Evolutionary conservation across 2,888 invertebrate genomes (phyloP), one percentile per base, ranked within the genome.

Genomic region (Aphodius sticticus): DNA sequence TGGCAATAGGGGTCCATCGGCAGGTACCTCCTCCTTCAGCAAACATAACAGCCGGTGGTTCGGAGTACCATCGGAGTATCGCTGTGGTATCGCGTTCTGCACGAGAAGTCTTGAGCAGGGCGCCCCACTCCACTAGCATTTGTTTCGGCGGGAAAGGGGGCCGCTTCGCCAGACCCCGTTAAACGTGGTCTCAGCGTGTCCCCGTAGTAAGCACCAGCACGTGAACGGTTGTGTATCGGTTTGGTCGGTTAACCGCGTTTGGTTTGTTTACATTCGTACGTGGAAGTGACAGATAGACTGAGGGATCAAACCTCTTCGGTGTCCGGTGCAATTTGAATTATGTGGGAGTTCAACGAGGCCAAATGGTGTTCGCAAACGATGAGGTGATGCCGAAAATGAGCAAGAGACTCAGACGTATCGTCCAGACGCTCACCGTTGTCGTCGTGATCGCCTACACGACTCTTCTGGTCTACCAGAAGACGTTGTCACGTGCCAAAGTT

Each of bases 401-500:
- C 84, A 84, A 85, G 81, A 87, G 85, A 85, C 83, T 86, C 77
- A 85, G 87, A 80, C 86, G 87, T 83, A 83, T 85, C 78, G 83
- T 88, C 81, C 89, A 89, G 84, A 87, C 88, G 82, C 78, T 89
- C 81, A 84, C 86, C 78, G 85, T 87, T 81, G 87, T 86, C 35
- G 84, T 87, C 78, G 84, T 89, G 78, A 84, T 88, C 71, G 86
- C 87, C 76, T 89, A 89, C 83, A 87, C 86, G 77, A 87, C 86
- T 78, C 81, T 89, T 76, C 84, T 88, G 82, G 86, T 87, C 82
- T 89, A 89, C 83, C 89, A 89, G 80, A 26, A 26, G 53, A 86
- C 86, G 82, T 86, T 88, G 81, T 87, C 87, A 83, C 86, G 86
- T 84, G 86, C 85, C 81, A 82, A 78, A 69, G 38, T 81, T 72